Evolutionary conservation across 30 jellyfish, hydroid and myxozoan species (phyloP).

Genomic region (Cassiopea andromeda): DNA sequence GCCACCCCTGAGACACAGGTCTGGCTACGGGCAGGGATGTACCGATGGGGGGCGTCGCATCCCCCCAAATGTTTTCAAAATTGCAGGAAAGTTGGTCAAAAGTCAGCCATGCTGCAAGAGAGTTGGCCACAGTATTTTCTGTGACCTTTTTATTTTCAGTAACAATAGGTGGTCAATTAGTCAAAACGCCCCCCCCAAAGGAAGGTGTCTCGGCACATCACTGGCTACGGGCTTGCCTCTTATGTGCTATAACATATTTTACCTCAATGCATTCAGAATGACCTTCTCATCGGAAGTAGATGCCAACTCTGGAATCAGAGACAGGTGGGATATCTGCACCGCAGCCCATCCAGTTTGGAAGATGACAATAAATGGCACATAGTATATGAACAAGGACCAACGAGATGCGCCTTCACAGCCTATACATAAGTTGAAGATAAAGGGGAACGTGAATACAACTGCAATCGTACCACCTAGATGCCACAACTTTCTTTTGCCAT

Average conservation of each 20-base stretch:
- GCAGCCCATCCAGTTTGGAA: slow-evolving; percentile 95
- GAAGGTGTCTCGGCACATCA: too few species aligned
- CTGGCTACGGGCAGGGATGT: too few species aligned
- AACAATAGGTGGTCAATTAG: too few species aligned
- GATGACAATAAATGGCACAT: slow-evolving; percentile 73
- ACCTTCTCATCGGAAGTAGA: slow-evolving; percentile 69
- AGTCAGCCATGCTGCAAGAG: too few species aligned
- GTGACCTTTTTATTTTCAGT: too few species aligned
- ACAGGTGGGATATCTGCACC: slow-evolving; percentile 83
- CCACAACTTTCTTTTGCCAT: slow-evolving; percentile 91
- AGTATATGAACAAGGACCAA: slow-evolving; percentile 73
- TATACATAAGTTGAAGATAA: slow-evolving; percentile 81
- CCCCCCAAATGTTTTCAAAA: too few species aligned
- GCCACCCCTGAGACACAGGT: too few species aligned
- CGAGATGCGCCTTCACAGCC: slow-evolving; percentile 68
- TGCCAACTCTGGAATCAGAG: slow-evolving; percentile 87
- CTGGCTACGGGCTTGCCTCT: too few species aligned
- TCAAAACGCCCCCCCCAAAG: too few species aligned
- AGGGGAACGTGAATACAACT: slow-evolving; percentile 81
- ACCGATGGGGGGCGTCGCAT: too few species aligned
- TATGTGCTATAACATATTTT: background rate
- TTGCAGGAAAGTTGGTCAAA: too few species aligned
- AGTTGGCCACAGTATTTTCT: too few species aligned
- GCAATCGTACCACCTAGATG: slow-evolving; percentile 80
- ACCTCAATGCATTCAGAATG: slow-evolving; percentile 84